These are phyloP conservation scores for Drosophila nigromelanica DNA, from an alignment of 1,140 invertebrate genomes.

Conservation along the genomic window DNA sequence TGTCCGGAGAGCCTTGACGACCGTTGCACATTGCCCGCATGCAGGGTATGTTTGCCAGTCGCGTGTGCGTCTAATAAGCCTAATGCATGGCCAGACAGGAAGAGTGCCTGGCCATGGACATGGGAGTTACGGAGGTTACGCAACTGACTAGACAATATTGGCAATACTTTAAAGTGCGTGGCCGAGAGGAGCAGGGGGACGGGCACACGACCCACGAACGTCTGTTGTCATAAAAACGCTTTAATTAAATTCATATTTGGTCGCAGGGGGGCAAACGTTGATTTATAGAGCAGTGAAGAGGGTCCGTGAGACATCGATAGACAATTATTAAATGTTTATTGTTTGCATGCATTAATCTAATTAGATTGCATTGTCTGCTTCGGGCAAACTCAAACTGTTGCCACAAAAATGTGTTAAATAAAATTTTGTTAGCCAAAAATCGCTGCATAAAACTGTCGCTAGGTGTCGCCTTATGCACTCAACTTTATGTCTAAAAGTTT, in stretches of 20 bases:
- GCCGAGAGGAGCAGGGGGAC: background rate
- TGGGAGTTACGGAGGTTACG: slow-evolving; percentile 49
- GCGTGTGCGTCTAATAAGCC: slow-evolving; percentile 77
- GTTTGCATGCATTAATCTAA: slow-evolving; percentile 59
- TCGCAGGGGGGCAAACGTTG: slow-evolving; percentile 50
- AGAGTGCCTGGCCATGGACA: slow-evolving; percentile 1
- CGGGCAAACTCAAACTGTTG: background rate
- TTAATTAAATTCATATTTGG: slow-evolving; percentile 81
- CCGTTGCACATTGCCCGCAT: slow-evolving; percentile 35
- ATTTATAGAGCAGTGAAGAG: slow-evolving; percentile 48
- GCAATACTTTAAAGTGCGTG: slow-evolving; percentile 78
- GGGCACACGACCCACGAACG: slow-evolving; percentile 61
- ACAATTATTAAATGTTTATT: slow-evolving; percentile 48
- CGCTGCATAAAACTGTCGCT: slow-evolving; percentile 31
- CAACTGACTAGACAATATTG: slow-evolving; percentile 72
- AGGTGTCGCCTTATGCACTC: slow-evolving; percentile 34
- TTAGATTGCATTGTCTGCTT: slow-evolving; percentile 36
- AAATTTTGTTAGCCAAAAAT: background rate
- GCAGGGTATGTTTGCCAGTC: slow-evolving; percentile 49
- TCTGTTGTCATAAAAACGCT: slow-evolving; percentile 73
- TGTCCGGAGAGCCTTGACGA: slow-evolving; percentile 60
- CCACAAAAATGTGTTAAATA: slow-evolving; percentile 1
- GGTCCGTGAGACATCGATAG: slow-evolving; percentile 18
- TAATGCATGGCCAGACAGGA: slow-evolving; percentile 56
- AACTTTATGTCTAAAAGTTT: slow-evolving; percentile 40